Percentiles rank a stretch among this genome's conserved stretches.
Conservation (phyloP, 1,140 invertebrate species). For the Vanessa atalanta region DNA sequence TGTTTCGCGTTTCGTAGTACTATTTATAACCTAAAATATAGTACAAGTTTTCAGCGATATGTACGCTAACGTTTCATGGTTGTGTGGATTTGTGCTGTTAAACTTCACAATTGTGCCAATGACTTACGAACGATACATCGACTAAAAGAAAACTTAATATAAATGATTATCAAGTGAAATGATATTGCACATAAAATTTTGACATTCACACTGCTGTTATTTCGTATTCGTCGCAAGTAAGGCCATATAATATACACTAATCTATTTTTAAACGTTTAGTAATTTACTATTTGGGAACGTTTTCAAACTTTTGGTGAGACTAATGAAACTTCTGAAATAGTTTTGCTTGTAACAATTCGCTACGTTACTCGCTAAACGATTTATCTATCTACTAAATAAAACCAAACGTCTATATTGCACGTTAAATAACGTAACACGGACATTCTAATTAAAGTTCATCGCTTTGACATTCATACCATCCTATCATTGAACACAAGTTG, state of each 20-base stretch:
- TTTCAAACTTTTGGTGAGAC: conserved; percentile 74
- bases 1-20: conserved; percentile 80
- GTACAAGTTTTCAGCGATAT: conserved; percentile 81
- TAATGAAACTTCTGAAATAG: conserved; percentile 72
- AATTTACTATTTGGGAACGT: conserved; percentile 78
- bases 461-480: conserved; percentile 80
- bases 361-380: conserved; percentile 65
- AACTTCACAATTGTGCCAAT: conserved; percentile 77
- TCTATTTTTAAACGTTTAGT: conserved; percentile 81
- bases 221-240: conserved; percentile 80
- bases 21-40: conserved; percentile 82
- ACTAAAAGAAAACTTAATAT: conserved; percentile 65
- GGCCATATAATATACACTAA: conserved; percentile 81
- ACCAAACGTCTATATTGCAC: conserved; percentile 69
- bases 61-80: conserved; percentile 77
- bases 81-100: conserved; percentile 78
- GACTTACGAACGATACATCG: conserved; percentile 70
- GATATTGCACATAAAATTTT: conserved; percentile 80
- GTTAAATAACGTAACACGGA: conserved; percentile 78
- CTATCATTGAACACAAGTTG: conserved; percentile 72
- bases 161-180: conserved; percentile 78
- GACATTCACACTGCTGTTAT: conserved; percentile 80
- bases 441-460: conserved; percentile 80
- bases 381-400: conserved; percentile 57
- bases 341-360: conserved; percentile 73